A percentile compares a stretch with the other conserved stretches of the same genome.
Evolutionary conservation across 2,113 vertebrate species (phyloP).

Genomic region (Pteropus alecto): DNA sequence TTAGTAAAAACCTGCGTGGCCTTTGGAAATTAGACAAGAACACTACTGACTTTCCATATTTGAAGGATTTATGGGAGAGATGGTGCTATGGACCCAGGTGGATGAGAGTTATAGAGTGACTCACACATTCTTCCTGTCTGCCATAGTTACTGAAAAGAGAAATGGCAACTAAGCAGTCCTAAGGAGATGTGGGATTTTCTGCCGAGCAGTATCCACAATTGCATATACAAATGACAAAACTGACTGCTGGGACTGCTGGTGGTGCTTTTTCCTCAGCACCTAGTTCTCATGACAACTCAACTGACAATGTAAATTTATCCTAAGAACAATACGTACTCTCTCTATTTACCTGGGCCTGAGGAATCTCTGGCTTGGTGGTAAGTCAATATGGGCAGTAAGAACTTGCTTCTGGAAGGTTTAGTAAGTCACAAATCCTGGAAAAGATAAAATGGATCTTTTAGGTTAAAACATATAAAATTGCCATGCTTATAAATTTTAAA

Average conservation of each 20-base stretch:
- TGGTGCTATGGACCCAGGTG: background rate
- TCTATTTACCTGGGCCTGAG: background rate
- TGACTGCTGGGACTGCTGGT: background rate
- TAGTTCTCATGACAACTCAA: background rate
- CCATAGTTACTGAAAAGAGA: background rate
- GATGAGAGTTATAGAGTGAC: background rate
- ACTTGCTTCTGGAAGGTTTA: background rate
- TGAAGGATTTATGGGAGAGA: background rate
- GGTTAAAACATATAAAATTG: background rate
- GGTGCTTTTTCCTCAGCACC: background rate
- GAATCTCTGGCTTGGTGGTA: background rate
- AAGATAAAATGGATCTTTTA: background rate
- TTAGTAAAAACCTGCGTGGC: background rate
- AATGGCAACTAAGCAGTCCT: background rate
- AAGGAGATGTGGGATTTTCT: background rate
- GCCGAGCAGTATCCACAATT: background rate
- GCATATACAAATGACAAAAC: background rate
- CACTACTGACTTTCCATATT: background rate
- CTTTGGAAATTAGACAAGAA: background rate
- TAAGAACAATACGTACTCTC: background rate
- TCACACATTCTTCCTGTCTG: background rate
- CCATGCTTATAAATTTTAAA: background rate
- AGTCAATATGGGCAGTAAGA: background rate
- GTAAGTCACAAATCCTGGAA: background rate
- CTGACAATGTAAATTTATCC: background rate